Conservation (phyloP, 2,888 invertebrate species). For the Panorpa germanica region DNA sequence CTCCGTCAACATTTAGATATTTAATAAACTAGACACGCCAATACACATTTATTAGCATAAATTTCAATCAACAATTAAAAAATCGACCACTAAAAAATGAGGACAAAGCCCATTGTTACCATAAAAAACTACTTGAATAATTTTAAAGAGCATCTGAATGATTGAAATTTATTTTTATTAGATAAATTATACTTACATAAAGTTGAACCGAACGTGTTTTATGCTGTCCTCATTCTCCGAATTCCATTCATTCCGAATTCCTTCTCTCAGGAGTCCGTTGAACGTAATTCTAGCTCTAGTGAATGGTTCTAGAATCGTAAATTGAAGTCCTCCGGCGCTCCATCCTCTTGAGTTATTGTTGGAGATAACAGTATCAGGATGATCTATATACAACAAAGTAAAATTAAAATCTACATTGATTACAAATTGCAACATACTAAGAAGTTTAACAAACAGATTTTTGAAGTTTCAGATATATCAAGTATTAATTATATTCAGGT, state of each 20-base stretch:
- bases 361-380: slow-evolving; percentile 29
- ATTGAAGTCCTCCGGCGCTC: slow-evolving; percentile 36
- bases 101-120: background rate
- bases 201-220: slow-evolving; percentile 31
- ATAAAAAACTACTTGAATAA: background rate
- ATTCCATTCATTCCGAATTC: slow-evolving; percentile 18
- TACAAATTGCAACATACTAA: slow-evolving; percentile 10
- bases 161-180: slow-evolving; percentile 1
- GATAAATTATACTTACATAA: slow-evolving; percentile 32
- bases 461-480: no score
- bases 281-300: slow-evolving; percentile 40
- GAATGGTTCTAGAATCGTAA: slow-evolving; percentile 41
- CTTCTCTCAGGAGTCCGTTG: slow-evolving; percentile 44
- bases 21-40: no score
- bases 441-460: slow-evolving; percentile 21
- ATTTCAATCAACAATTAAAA: no score
- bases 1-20: no score
- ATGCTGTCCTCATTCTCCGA: slow-evolving; percentile 20
- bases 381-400: slow-evolving; percentile 21
- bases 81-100: no score
- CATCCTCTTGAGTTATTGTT: slow-evolving; percentile 28
- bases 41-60: no score
- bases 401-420: slow-evolving; percentile 1
- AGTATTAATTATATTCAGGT: no score
- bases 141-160: background rate